phyloP scores from a whole-genome alignment of 1,140 invertebrate genomes.

The Lordiphosa collinella region DNA sequence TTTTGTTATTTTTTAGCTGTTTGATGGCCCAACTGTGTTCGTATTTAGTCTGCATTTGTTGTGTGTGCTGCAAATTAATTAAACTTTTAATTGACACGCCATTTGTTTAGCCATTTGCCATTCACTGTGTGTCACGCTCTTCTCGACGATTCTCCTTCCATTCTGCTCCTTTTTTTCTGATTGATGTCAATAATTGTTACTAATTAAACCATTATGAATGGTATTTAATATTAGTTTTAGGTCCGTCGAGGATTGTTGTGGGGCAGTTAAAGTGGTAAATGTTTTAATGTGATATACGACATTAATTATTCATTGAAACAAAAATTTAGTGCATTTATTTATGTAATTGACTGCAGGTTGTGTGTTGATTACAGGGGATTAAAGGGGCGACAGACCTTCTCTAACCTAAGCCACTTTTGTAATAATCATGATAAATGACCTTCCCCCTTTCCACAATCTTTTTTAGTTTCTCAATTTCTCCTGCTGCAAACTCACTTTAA shows the following conservation, averaged over 20 bases:
- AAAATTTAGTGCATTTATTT: not conserved
- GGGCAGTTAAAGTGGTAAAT: not conserved
- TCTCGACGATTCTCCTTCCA: not conserved
- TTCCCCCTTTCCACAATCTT: conserved; percentile 8
- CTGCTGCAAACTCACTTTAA: conserved; percentile 18
- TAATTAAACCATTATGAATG: conserved; percentile 42
- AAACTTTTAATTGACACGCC: conserved; percentile 62
- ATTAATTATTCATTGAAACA: too few species aligned
- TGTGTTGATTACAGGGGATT: too few species aligned
- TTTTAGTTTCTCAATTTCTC: conserved; percentile 12
- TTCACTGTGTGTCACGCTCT: not conserved
- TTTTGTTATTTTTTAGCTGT: conserved; percentile 22
- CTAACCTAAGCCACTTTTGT: too few species aligned
- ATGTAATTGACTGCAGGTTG: not conserved
- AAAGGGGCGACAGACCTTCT: too few species aligned
- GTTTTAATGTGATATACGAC: not conserved
- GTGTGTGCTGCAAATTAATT: conserved; percentile 48
- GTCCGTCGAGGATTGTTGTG: not conserved
- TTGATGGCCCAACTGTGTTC: conserved; percentile 32
- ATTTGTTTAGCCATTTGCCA: conserved; percentile 36
- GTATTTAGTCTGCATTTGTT: not conserved
- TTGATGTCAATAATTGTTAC: conserved; percentile 38
- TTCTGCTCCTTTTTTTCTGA: conserved; percentile 21
- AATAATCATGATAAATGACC: not conserved
- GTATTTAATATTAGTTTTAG: conserved; percentile 19